Base-by-base conservation (phyloP, 2,113 vertebrate species). In the Oreotrochilus melanogaster region DNA sequence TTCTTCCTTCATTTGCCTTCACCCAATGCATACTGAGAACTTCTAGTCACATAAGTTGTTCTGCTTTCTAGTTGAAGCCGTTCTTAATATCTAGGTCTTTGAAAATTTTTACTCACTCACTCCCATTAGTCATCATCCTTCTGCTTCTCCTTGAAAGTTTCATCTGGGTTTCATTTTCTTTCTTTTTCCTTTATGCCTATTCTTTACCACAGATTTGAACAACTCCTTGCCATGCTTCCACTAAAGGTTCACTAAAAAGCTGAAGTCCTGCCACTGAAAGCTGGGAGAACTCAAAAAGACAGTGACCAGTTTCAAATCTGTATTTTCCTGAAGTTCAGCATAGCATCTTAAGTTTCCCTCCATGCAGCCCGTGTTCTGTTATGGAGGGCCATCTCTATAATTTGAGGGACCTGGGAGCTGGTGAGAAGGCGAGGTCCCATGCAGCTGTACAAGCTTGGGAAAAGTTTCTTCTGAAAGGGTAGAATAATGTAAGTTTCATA, bases 171-270 rank as follows among this genome's bases (percentile, higher is more conserved):
- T 90, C 51, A 10, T 51, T 66, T 39, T 30, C 1, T 37, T 88
- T 71, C 8, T 76, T 75, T 54, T 47, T 72, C 12, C 16, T 60
- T 69, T 67, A 50, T 23, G 37, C 7, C 43, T 71, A 10, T 13
- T 21, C 22, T 56, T 73, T 47, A 39, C 8, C 15, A 25, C 8
- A 58, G 11, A 47, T 13, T 13, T 64, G 27, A 71, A 71, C 12
- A n/a, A 18, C n/a, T 23, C 16, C 6, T 75, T 78, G 14, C 9
- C 5, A 1, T 47, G 10, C 6, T 28, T 4, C 23, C 53, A 7
- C 27, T 53, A 60, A 81, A 15, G 2, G 6, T 30, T 48, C 10
- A 2, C 8, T 61, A 1, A 4, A 23, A 9, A 4, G 10, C 19
- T 86, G 23, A 43, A 31, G 5, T 39, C 13, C 8, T 39, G 7